Percentiles rank a stretch among this genome's conserved stretches.
These are phyloP conservation scores for Plumapathes pennacea DNA, from an alignment of 92 coral and sea anemone species.

Conservation along the genomic window DNA sequence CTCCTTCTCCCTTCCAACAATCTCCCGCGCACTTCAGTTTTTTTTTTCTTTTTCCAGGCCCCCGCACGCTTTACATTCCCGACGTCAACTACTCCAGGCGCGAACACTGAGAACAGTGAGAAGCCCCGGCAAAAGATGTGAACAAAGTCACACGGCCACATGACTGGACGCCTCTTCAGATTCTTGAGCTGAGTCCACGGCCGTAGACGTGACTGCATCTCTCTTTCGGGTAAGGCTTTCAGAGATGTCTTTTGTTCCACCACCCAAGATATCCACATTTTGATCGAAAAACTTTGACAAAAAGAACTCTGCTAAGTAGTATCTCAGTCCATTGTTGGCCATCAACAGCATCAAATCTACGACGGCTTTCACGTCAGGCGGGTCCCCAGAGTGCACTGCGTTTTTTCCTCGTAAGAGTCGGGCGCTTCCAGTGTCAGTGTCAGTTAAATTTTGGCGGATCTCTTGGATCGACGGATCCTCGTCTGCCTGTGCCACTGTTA, in stretches of 20 bases:
- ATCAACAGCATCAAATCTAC: conserved; percentile 45
- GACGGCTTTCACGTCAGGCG: conserved; percentile 35
- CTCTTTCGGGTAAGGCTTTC: conserved; percentile 28
- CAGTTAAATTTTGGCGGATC: neutral
- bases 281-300: conserved; percentile 43
- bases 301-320: conserved; percentile 48
- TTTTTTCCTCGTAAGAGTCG: neutral
- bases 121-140: too few species aligned
- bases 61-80: too few species aligned
- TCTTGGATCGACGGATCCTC: neutral
- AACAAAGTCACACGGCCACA: too few species aligned
- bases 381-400: neutral
- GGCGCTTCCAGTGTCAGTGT: too few species aligned
- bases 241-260: conserved; percentile 14
- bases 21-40: too few species aligned
- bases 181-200: too few species aligned
- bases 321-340: conserved; percentile 49
- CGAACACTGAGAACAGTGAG: too few species aligned
- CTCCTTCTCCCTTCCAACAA: too few species aligned
- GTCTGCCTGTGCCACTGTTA: conserved; percentile 10
- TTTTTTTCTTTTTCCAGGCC: too few species aligned
- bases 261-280: conserved; percentile 49
- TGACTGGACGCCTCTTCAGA: too few species aligned
- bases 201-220: too few species aligned
- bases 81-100: too few species aligned